These are phyloP conservation scores for Mustela lutreola DNA, from an alignment of 2,113 vertebrate species.

Conservation along the genomic window DNA sequence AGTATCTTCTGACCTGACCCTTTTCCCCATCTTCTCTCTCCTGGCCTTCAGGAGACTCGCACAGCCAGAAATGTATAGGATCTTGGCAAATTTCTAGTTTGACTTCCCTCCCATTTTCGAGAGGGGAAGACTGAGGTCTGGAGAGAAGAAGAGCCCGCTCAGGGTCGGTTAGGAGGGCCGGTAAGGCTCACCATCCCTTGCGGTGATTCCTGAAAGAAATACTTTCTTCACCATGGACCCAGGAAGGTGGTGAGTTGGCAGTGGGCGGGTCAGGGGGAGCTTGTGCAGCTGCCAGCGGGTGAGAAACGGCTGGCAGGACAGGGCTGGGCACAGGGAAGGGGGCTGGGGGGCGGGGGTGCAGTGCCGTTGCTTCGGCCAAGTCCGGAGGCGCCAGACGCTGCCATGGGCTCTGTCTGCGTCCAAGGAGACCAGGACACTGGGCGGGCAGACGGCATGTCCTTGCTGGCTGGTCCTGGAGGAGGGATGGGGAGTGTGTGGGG, in stretches of 20 bases:
- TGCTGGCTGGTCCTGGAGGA: constrained; percentile 64
- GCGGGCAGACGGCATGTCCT: constrained; percentile 70
- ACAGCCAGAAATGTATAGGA: not conserved
- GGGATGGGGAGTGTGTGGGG: not conserved
- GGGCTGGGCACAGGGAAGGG: not conserved
- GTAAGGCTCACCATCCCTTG: not conserved
- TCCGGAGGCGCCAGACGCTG: constrained; percentile 78
- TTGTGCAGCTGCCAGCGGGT: not conserved
- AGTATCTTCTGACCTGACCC: not conserved
- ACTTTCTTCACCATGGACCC: rapidly evolving
- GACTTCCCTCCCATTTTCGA: constrained; percentile 15
- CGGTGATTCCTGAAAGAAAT: not conserved
- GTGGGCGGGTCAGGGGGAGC: not conserved
- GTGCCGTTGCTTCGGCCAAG: constrained; percentile 47
- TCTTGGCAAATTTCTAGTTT: not conserved
- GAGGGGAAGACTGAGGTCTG: constrained; percentile 35
- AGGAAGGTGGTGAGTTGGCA: rapidly evolving
- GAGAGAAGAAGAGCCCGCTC: not conserved
- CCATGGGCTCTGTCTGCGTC: constrained; percentile 79
- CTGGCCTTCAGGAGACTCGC: not conserved
- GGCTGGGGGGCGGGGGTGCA: not conserved
- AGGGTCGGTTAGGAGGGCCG: not conserved
- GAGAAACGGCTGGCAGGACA: constrained; percentile 11
- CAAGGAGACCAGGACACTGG: constrained; percentile 80
- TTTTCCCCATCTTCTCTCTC: not conserved